Conservation (phyloP, 2,113 vertebrate species). For the Oenanthe melanoleuca region DNA sequence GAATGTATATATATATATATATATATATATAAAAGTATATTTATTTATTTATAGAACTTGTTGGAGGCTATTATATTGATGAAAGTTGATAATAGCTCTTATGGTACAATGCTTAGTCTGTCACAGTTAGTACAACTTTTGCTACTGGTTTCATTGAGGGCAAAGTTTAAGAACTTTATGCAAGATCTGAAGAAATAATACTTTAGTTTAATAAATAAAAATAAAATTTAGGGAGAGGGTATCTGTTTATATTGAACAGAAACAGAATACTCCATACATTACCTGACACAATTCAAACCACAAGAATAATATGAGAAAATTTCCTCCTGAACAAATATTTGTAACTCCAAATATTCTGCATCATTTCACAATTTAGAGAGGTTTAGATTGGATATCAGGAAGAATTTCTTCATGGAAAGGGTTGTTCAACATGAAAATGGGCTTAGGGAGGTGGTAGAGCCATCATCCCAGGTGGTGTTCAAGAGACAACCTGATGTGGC, state of each 20-base stretch:
- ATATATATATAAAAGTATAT: no score
- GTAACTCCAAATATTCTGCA: neutral
- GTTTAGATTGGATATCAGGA: neutral
- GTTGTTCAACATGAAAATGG: neutral
- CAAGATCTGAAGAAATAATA: neutral
- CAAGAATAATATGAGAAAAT: accelerated
- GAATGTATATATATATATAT: no score
- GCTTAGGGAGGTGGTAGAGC: no score
- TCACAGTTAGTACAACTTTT: neutral
- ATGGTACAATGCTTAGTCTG: neutral
- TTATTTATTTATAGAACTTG: neutral
- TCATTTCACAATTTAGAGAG: neutral
- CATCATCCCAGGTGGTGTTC: accelerated
- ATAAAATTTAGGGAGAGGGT: neutral
- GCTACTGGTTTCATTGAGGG: neutral
- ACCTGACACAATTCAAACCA: neutral
- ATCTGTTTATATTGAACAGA: neutral
- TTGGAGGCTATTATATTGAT: neutral
- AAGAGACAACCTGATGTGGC: neutral
- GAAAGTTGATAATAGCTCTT: neutral
- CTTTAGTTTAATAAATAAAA: neutral
- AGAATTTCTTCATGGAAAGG: neutral
- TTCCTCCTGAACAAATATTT: neutral
- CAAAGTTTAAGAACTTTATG: neutral
- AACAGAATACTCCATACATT: neutral